Percentiles rank a stretch among this genome's conserved stretches.
These are phyloP conservation scores for Dolichallabes microphthalmus DNA, from an alignment of 2,113 vertebrate genomes.

Conservation along the genomic window DNA sequence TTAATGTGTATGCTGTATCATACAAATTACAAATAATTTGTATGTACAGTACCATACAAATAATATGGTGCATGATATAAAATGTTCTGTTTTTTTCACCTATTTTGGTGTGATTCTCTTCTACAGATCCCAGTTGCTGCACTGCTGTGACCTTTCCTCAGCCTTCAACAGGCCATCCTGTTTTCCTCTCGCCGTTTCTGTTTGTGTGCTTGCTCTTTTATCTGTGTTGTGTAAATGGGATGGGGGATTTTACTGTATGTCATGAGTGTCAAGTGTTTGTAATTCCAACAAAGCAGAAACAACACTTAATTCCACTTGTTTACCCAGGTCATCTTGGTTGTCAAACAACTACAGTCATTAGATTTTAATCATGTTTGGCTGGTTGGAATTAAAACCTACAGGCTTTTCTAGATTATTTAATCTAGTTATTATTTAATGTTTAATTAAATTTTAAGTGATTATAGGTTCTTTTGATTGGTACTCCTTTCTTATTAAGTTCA, in stretches of 20 bases:
- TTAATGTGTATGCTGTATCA: neutral
- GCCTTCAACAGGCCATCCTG: conserved; percentile 19
- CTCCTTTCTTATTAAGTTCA: neutral
- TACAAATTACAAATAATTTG: too few relatives aligned
- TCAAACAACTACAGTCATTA: neutral
- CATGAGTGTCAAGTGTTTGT: neutral
- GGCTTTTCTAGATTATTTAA: neutral
- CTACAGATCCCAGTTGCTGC: conserved; percentile 32
- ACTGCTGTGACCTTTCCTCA: conserved; percentile 35
- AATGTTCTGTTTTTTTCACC: too few relatives aligned
- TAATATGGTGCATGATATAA: too few relatives aligned
- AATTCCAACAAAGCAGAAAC: neutral
- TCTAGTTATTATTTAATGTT: too few relatives aligned
- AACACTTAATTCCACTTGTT: neutral
- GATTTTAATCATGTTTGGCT: neutral
- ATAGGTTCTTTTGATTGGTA: conserved; percentile 4
- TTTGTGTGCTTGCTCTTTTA: conserved; percentile 31
- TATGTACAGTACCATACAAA: too few relatives aligned
- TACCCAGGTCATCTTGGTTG: neutral
- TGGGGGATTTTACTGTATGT: neutral
- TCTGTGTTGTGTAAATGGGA: conserved; percentile 27
- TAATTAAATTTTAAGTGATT: neutral
- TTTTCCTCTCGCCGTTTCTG: conserved; percentile 55
- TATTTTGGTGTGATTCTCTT: conserved; percentile 35
- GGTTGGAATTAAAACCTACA: neutral